A percentile compares a stretch with the other conserved stretches of the same genome.
Evolutionary conservation across 2,888 invertebrate genomes (phyloP).

Genomic region (Caenorhabditis sp.): DNA sequence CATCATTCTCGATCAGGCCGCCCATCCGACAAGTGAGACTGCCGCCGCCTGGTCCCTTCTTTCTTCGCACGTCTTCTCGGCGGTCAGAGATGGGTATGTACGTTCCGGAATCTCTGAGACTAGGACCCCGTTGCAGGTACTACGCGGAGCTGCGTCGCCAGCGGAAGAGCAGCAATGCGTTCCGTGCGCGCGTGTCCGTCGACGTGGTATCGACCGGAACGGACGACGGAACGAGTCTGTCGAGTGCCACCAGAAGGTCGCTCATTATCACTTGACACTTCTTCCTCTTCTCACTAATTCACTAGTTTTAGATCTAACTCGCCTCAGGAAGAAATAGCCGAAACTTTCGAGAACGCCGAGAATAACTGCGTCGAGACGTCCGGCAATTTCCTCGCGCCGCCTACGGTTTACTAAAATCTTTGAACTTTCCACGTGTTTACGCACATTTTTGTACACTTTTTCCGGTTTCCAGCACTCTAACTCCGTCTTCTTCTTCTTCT

Average conservation of each 20-base stretch:
- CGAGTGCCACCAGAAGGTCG: conserved; percentile 49
- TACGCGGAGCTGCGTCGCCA: conserved; percentile 69
- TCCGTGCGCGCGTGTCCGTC: conserved; percentile 62
- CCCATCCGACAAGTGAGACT: conserved; percentile 71
- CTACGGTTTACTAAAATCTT: conserved; percentile 57
- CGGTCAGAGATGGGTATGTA: conserved; percentile 68
- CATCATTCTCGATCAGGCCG: conserved; percentile 73
- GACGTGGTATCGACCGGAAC: conserved; percentile 62
- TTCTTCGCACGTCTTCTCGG: conserved; percentile 67
- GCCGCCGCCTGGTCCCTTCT: conserved; percentile 73
- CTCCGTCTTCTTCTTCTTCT: not conserved
- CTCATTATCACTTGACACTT: conserved; percentile 6
- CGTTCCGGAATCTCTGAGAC: not conserved
- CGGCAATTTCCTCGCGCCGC: conserved; percentile 62
- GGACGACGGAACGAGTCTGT: conserved; percentile 52
- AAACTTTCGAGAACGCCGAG: conserved; percentile 27
- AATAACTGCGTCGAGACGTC: conserved; percentile 30
- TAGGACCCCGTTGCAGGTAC: conserved; percentile 51
- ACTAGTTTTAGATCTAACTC: conserved; percentile 50
- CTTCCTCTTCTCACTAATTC: conserved; percentile 22
- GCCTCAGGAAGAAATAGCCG: conserved; percentile 51
- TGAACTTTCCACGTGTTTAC: not conserved
- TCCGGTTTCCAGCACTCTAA: not conserved
- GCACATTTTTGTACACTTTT: not conserved
- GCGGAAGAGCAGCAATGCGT: conserved; percentile 66